Percentiles rank a stretch among this genome's conserved stretches.
Evolutionary conservation across 2,113 vertebrate species (phyloP).

Genomic region (Prionailurus viverrinus): DNA sequence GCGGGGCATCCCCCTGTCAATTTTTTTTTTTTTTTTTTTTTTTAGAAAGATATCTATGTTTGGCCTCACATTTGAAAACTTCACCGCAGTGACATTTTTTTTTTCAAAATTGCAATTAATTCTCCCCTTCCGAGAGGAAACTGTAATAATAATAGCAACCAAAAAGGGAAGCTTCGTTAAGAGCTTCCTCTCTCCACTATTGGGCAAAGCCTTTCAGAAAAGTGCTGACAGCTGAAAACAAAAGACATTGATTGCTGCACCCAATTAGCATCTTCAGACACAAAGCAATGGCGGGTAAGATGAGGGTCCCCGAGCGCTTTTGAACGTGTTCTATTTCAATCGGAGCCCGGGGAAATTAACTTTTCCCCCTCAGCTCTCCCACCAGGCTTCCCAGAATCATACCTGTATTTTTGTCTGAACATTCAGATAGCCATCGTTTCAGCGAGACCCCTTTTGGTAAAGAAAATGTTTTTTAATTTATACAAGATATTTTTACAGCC

Average conservation of each 20-base stretch:
- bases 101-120: constrained; percentile 9
- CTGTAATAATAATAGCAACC: background rate
- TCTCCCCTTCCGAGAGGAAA: constrained; percentile 6
- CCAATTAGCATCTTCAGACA: constrained; percentile 72
- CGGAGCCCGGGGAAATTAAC: constrained; percentile 56
- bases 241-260: constrained; percentile 76
- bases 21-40: background rate
- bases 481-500: constrained; percentile 45
- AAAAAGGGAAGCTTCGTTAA: constrained; percentile 36
- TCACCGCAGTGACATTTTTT: background rate
- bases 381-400: constrained; percentile 46
- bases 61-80: background rate
- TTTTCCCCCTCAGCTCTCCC: background rate
- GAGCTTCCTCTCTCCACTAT: background rate
- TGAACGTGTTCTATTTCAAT: constrained; percentile 28
- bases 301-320: background rate
- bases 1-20: accelerated
- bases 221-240: constrained; percentile 77
- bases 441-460: background rate
- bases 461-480: constrained; percentile 59
- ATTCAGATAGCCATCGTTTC: background rate
- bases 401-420: constrained; percentile 50
- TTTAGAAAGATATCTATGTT: background rate
- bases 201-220: constrained; percentile 42
- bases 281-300: constrained; percentile 53